Evolutionary conservation across 2,888 invertebrate species (phyloP), one percentile per base, ranked within the genome.

Genomic region (Thalpophila matura): DNA sequence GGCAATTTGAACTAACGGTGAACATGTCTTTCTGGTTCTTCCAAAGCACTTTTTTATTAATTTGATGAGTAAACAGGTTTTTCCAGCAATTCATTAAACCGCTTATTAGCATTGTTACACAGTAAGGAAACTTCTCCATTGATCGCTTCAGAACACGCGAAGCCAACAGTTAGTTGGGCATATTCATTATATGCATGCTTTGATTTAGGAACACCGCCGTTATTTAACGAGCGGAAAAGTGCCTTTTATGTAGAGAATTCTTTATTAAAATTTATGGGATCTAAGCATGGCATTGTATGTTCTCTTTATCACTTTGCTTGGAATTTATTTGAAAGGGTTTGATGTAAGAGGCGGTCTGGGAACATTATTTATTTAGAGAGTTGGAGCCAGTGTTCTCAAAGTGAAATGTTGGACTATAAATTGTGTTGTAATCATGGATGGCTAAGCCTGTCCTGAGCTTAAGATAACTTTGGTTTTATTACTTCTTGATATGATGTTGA

Each of bases 161-260:
- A 22, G 7, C 47, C 49, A 53, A 61, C 43, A 56, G 42, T 42
- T 61, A 35, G n/a, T 27, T 24, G 35, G 12, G 18, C 37, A 51
- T 38, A 38, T 68, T 63, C 45, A 72, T 68, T 55, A 72, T 56
- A 53, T 59, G 53, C 59, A 53, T 56, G 40, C 42, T 68, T 58
- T 69, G 57, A 59, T 60, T 73, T 64, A 43, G 50, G 49, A 31
- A 59, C 35, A 42, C 31, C 29, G 45, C 14, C 18, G 6, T 37
- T 43, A 69, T 67, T 59, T 59, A 73, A 68, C 59, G 29, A 68
- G 42, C 68, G 68, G 63, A 71, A 72, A 62, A 71, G 62, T 67
- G 71, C 43, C 58, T 59, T 50, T 64, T 56, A 50, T 59, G 63
- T 73, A 3, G n/a, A 38, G 37, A 53, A 43, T 54, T 68, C 27